Conservation (phyloP, 2,888 invertebrate species). For the Sycophila texana region DNA sequence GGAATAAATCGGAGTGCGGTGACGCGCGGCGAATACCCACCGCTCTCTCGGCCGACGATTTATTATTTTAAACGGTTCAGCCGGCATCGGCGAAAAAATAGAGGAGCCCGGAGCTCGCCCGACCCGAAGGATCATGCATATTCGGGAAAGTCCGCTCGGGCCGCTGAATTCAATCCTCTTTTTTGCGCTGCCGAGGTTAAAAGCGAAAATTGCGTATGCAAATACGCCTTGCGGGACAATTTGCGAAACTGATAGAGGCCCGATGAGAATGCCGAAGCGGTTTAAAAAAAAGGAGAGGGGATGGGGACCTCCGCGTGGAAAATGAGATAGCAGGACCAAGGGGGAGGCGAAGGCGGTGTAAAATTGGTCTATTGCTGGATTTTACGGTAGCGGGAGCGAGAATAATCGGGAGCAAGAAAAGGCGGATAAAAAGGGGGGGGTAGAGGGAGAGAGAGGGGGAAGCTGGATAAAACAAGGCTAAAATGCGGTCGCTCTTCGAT, state of each 20-base stretch:
- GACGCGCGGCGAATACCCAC: slow-evolving; percentile 40
- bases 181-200: slow-evolving; percentile 63
- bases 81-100: neutral
- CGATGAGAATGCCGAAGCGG: slow-evolving; percentile 8
- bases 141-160: slow-evolving; percentile 66
- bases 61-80: slow-evolving; percentile 59
- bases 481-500: slow-evolving; percentile 63
- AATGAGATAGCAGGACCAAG: slow-evolving; percentile 40
- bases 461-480: slow-evolving; percentile 59
- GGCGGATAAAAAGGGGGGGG: neutral
- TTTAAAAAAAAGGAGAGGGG: slow-evolving; percentile 7
- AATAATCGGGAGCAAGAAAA: slow-evolving; percentile 4
- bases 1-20: slow-evolving; percentile 57
- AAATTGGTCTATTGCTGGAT: slow-evolving; percentile 36
- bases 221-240: slow-evolving; percentile 59
- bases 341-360: neutral
- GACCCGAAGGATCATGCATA: slow-evolving; percentile 12
- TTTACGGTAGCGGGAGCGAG: neutral
- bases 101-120: neutral
- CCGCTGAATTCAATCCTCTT: slow-evolving; percentile 67
- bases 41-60: slow-evolving; percentile 60
- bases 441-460: slow-evolving; percentile 1
- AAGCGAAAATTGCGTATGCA: slow-evolving; percentile 70
- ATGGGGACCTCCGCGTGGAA: slow-evolving; percentile 1
- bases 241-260: slow-evolving; percentile 42